phyloP scores from a whole-genome alignment of 2,888 invertebrate species.

The Zaprionus bogoriensis region DNA sequence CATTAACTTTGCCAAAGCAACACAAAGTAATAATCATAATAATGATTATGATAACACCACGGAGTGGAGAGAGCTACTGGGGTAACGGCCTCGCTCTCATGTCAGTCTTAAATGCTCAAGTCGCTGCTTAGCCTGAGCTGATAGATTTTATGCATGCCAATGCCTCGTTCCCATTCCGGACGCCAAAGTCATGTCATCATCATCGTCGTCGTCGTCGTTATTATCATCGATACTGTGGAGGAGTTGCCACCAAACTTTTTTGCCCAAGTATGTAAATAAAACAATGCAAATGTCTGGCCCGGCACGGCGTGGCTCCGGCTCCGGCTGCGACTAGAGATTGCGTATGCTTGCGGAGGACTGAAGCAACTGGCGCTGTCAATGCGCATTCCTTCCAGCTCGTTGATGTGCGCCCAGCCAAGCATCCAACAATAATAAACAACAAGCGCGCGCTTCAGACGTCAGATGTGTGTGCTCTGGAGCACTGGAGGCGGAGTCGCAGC shows the following conservation, averaged over 20 bases:
- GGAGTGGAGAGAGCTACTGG: neutral
- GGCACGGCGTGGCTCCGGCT: conserved; percentile 18
- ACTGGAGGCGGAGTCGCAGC: neutral
- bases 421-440: conserved; percentile 73
- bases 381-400: conserved; percentile 73
- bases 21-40: conserved; percentile 41
- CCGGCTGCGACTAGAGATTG: conserved; percentile 18
- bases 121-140: conserved; percentile 52
- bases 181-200: neutral
- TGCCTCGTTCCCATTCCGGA: conserved; percentile 6
- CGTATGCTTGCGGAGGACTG: conserved; percentile 9
- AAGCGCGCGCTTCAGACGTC: conserved; percentile 64
- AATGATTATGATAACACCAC: conserved; percentile 30
- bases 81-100: conserved; percentile 10
- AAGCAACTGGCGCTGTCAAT: conserved; percentile 71
- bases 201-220: conserved; percentile 7
- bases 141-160: conserved; percentile 59
- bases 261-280: conserved; percentile 69
- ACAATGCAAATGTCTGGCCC: conserved; percentile 69
- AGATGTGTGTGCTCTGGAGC: conserved; percentile 17
- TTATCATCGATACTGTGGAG: conserved; percentile 40
- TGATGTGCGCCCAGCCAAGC: conserved; percentile 74
- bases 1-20: conserved; percentile 37
- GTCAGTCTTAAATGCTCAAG: conserved; percentile 56
- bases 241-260: conserved; percentile 47